Conservation (phyloP, 1,140 invertebrate species). For the Conus betulinus region DNA sequence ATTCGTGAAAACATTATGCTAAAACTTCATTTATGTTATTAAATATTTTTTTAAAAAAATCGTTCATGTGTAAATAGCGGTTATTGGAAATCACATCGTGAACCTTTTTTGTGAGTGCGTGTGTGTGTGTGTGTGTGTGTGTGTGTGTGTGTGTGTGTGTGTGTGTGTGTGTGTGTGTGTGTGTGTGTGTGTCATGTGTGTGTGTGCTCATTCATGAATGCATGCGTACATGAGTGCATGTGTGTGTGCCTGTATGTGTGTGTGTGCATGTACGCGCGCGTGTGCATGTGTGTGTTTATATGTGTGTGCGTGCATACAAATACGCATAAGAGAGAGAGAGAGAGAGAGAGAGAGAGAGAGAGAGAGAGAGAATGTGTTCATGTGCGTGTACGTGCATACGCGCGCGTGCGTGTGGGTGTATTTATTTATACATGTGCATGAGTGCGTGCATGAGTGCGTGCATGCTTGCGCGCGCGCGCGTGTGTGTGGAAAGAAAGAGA, state of each 20-base stretch:
- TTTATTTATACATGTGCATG: neutral
- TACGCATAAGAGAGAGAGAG: neutral
- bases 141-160: neutral
- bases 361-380: neutral
- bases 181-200: neutral
- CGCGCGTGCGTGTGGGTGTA: slow-evolving; percentile 2
- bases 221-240: neutral
- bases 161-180: neutral
- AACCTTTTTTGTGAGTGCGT: neutral
- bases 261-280: neutral
- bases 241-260: neutral
- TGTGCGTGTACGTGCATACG: neutral
- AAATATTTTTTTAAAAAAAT: no score
- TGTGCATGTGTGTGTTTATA: neutral
- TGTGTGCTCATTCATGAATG: neutral
- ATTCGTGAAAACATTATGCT: no score
- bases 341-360: neutral
- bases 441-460: neutral
- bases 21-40: no score
- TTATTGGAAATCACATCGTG: no score
- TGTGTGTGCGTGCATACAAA: neutral
- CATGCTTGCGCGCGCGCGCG: neutral
- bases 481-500: neutral
- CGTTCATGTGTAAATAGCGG: no score
- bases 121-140: neutral